Percentiles rank a stretch among this genome's conserved stretches.
Evolutionary conservation across 2,888 invertebrate species (phyloP).

Genomic region (Kuschelorhynchus macadamiae): DNA sequence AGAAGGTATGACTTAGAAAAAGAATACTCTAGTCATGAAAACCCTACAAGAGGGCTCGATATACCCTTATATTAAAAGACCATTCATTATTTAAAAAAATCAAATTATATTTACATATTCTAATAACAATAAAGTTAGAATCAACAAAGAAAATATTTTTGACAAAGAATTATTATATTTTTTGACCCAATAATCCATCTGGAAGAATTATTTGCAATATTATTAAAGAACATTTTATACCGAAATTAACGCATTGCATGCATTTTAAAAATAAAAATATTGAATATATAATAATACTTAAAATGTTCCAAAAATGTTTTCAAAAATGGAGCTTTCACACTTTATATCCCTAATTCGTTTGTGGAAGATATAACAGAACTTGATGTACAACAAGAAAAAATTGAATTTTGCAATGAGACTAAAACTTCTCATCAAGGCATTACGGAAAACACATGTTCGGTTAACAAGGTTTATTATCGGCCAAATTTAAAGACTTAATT

Average conservation of each 20-base stretch:
- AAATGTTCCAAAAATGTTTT: background rate
- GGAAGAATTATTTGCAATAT: too few relatives aligned
- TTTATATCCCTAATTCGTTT: background rate
- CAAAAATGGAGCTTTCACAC: conserved; percentile 3
- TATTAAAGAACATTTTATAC: too few relatives aligned
- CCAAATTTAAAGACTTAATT: conserved; percentile 14
- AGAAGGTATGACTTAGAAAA: background rate
- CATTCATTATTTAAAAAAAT: background rate
- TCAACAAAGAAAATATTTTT: background rate
- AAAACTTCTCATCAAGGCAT: conserved; percentile 25
- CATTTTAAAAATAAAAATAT: too few relatives aligned
- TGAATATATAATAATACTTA: too few relatives aligned
- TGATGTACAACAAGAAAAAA: conserved; percentile 18
- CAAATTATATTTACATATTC: background rate
- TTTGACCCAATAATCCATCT: too few relatives aligned
- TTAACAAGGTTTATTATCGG: conserved; percentile 23
- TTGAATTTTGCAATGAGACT: conserved; percentile 23
- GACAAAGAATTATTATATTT: background rate
- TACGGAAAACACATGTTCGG: conserved; percentile 7
- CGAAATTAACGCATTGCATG: too few relatives aligned
- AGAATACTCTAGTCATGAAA: too few relatives aligned
- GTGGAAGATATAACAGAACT: background rate
- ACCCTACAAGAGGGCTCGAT: too few relatives aligned
- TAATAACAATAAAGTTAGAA: background rate
- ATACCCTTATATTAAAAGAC: too few relatives aligned